Conservation (phyloP, 1,140 invertebrate species). For the Ctenoplectra terminalis region DNA sequence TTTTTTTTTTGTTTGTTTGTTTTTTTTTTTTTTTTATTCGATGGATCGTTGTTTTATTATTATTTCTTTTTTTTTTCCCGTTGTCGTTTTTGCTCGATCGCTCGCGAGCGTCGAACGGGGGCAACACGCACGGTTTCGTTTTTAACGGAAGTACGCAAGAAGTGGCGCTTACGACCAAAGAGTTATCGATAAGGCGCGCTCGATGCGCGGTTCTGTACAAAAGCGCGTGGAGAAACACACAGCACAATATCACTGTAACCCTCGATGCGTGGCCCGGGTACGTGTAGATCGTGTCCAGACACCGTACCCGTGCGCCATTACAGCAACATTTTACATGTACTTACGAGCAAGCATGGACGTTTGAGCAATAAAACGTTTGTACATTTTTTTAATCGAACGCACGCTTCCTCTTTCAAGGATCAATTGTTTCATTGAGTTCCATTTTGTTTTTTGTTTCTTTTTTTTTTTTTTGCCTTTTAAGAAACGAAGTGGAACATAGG, state of each 20-base stretch:
- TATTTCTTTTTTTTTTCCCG: neutral
- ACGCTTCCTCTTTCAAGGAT: neutral
- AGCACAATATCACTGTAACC: constrained; percentile 13
- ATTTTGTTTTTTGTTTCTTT: too few relatives aligned
- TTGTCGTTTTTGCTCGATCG: constrained; percentile 7
- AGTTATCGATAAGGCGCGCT: constrained; percentile 61
- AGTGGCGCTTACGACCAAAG: constrained; percentile 69
- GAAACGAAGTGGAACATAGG: neutral
- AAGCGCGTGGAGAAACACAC: constrained; percentile 37
- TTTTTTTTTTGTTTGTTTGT: too few relatives aligned
- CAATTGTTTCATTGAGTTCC: too few relatives aligned
- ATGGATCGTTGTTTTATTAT: constrained; percentile 3
- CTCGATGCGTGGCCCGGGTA: constrained; percentile 15
- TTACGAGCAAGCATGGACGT: constrained; percentile 65
- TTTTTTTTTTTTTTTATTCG: neutral
- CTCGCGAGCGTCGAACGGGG: neutral
- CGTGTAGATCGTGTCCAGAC: neutral
- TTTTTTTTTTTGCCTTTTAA: too few relatives aligned
- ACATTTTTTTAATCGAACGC: constrained; percentile 68
- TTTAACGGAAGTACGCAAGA: constrained; percentile 50
- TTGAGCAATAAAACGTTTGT: constrained; percentile 76
- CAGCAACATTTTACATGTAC: constrained; percentile 40
- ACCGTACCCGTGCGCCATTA: neutral
- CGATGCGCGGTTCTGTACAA: constrained; percentile 59
- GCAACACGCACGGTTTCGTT: constrained; percentile 24